phyloP scores from a whole-genome alignment of 2,113 vertebrate genomes.

The Lampris megalopsis region DNA sequence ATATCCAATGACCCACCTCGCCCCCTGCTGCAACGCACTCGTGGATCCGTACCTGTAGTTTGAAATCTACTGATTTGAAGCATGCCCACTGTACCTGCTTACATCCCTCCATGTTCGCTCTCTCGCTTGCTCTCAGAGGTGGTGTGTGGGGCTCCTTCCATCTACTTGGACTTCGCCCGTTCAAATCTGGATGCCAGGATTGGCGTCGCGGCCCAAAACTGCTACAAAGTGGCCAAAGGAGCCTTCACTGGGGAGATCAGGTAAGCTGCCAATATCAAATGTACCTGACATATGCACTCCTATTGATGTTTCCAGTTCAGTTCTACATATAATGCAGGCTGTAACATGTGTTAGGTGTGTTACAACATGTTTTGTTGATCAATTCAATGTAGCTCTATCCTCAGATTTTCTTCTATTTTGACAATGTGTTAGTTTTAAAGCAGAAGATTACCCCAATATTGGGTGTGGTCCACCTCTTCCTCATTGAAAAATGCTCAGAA shows the following conservation, averaged over 20 bases:
- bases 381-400: too few species aligned
- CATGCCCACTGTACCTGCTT: neutral
- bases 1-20: too few species aligned
- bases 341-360: too few species aligned
- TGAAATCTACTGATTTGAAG: too few species aligned
- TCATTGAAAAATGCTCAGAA: too few species aligned
- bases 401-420: too few species aligned
- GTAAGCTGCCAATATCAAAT: conserved; percentile 56
- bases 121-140: conserved; percentile 81
- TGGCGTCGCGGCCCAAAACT: conserved; percentile 90
- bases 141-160: conserved; percentile 88
- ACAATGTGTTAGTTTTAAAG: neutral
- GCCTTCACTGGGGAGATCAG: conserved; percentile 96
- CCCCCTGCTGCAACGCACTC: too few species aligned
- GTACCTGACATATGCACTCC: neutral
- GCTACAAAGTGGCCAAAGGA: conserved; percentile 91
- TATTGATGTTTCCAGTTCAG: neutral
- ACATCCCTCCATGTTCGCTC: neutral
- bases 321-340: too few species aligned
- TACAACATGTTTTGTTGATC: too few species aligned
- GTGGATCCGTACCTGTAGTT: too few species aligned
- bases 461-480: too few species aligned
- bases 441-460: neutral
- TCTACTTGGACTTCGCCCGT: conserved; percentile 90
- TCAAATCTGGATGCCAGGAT: conserved; percentile 88